Evolutionary conservation across 2,113 vertebrate species (phyloP), one percentile per base, ranked within the genome.

Genomic region (Prochilodus magdalenae): DNA sequence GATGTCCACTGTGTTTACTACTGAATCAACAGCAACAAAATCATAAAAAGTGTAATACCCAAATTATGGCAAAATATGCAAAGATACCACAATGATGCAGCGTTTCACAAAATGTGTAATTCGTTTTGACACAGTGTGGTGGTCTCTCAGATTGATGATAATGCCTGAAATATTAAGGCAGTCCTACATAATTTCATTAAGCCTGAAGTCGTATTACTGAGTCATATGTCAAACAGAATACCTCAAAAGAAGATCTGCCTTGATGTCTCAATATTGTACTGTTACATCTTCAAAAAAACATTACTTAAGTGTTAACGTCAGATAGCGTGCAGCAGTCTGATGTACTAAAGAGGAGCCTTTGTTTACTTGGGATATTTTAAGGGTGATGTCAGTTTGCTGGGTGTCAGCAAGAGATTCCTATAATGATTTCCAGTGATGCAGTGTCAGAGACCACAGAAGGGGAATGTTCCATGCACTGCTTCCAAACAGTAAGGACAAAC

Each of bases 11-110:
- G 59, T 66, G 57, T 78, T 73, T 60, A 71, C 80, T 82, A 76
- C 60, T 75, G 83, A 87, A 86, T 87, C 47, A 81, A 84, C 87
- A 85, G 81, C 79, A 44, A 82, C 67, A 88, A 87, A 69, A 33
- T 47, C 51, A 85, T 79, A 79, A 63, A 86, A 47, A 81, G 30
- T 51, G 33, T 44, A 78, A 2, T 18, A 40, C 27, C 55, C 27
- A 69, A 22, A 55, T 69, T 18, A 70, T 36, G 27, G 30, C 65
- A 27, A 44, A 79, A 20, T 11, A 78, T 15, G 69, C 22, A 70
- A 57, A 69, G 13, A 20, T 16, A 69, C 30, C 3, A 15, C 16
- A 4, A 6, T 36, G 33, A 6, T 36, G 33, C 33, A 36, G 33
- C 33, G 3, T 3, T 36, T 36, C 33, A 36, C 33, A 36, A 36